Evolutionary conservation across 1,140 invertebrate species (phyloP).

Genomic region (Cotesia typhae): DNA sequence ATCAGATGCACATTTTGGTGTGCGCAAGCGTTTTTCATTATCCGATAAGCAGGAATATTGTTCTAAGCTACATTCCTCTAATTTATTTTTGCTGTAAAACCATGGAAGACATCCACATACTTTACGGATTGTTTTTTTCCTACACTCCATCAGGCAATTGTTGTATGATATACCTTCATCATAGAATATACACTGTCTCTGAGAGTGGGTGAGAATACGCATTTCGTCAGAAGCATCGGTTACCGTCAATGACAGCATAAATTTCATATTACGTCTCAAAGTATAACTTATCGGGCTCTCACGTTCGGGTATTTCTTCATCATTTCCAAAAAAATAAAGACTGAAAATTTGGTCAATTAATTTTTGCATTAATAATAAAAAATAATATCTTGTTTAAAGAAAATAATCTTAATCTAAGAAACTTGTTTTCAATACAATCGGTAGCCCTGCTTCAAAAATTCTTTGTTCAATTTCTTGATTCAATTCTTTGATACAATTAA

Average conservation of each 20-base stretch:
- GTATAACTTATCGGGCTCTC: conserved; percentile 17
- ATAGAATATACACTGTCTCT: conserved; percentile 33
- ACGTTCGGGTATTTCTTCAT: conserved; percentile 10
- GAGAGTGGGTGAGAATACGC: conserved; percentile 17
- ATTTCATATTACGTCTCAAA: conserved; percentile 1
- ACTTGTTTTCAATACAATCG: no score
- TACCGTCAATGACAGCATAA: conserved; percentile 19
- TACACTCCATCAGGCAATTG: conserved; percentile 51
- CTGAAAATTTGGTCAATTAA: conserved; percentile 21
- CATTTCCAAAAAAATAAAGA: conserved; percentile 2
- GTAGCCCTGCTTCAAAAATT: no score
- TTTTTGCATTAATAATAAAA: neutral
- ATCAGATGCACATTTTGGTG: conserved; percentile 4
- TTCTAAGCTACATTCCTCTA: conserved; percentile 18
- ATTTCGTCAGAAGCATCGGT: conserved; percentile 25
- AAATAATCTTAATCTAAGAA: no score
- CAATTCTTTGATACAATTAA: no score
- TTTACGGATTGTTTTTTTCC: conserved; percentile 44
- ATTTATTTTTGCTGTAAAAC: conserved; percentile 37
- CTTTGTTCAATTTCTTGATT: no score
- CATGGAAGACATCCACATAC: conserved; percentile 53
- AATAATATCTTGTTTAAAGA: neutral
- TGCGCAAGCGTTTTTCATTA: neutral
- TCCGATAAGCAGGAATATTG: conserved; percentile 35
- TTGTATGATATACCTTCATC: conserved; percentile 40